Conservation (phyloP, 2,888 invertebrate genomes). For the Schizotus pectinicornis region DNA sequence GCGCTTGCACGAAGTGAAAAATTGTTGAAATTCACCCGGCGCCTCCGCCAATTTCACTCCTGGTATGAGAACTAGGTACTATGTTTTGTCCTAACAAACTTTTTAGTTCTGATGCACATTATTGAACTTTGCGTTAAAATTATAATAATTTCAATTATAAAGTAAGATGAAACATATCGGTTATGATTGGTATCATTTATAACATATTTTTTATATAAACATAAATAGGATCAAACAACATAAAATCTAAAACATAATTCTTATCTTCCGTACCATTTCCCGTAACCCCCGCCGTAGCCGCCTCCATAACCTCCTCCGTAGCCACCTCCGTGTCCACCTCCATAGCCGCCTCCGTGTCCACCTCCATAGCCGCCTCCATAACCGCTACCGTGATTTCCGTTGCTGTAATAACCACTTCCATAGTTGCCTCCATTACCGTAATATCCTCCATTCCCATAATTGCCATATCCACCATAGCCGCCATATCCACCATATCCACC, state of each 20-base stretch:
- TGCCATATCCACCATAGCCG: slow-evolving; percentile 13
- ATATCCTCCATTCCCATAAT: not conserved
- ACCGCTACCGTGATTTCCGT: slow-evolving; percentile 18
- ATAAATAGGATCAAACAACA: no score
- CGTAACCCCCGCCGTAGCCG: slow-evolving; percentile 6
- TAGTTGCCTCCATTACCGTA: slow-evolving; percentile 20
- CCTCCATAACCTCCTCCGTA: slow-evolving; percentile 16
- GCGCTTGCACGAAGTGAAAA: no score
- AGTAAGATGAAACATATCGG: no score
- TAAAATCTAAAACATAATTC: slow-evolving; percentile 6
- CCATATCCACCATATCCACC: slow-evolving; percentile 14
- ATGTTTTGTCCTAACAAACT: no score
- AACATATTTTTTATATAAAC: no score
- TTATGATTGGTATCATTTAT: no score
- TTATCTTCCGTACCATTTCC: slow-evolving; percentile 17
- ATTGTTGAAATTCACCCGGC: no score
- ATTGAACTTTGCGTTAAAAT: no score
- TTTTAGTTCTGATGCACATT: no score
- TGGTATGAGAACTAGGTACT: no score
- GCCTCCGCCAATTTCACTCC: no score
- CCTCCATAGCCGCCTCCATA: slow-evolving; percentile 16
- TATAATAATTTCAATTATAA: no score
- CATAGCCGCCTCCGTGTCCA: slow-evolving; percentile 11
- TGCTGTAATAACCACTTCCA: slow-evolving; percentile 10
- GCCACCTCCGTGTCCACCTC: slow-evolving; percentile 21